Percentiles rank a stretch among this genome's conserved stretches.
Evolutionary conservation across 2,797 vertebrate species (phyloP).

Genomic region (Enteromius treurensis): DNA sequence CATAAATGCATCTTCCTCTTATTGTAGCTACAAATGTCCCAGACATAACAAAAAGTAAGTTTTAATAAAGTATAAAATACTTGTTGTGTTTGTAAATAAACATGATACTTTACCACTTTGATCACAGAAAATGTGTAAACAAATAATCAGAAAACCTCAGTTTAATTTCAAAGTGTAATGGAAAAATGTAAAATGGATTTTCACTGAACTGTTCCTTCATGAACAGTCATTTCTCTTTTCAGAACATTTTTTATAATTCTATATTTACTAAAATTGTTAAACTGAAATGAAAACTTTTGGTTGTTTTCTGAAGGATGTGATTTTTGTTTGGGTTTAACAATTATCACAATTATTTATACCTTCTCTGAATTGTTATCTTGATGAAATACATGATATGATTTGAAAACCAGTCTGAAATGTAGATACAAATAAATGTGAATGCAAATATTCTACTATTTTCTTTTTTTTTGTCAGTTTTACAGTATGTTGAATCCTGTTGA

Average conservation of each 20-base stretch:
- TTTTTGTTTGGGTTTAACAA: neutral
- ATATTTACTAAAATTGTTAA: neutral
- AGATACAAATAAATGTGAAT: neutral
- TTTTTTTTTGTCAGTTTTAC: neutral
- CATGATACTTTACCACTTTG: neutral
- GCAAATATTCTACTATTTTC: too few relatives aligned
- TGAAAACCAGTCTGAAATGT: neutral
- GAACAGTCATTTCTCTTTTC: neutral
- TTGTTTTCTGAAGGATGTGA: neutral
- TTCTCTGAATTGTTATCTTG: neutral
- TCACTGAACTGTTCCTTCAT: neutral
- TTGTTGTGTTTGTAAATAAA: neutral
- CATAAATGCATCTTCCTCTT: neutral
- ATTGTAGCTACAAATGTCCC: neutral
- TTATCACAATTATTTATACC: neutral
- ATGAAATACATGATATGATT: neutral
- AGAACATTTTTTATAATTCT: neutral
- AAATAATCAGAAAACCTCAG: neutral
- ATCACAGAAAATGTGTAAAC: neutral
- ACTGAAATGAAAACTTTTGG: neutral
- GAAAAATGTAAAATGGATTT: neutral
- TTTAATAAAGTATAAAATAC: neutral
- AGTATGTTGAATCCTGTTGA: conserved; percentile 11
- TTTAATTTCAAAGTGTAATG: neutral
- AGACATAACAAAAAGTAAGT: neutral